Percentiles rank a stretch among this genome's conserved stretches.
Evolutionary conservation across 2,797 vertebrate genomes (phyloP).

Genomic region (Aphelocoma californica): DNA sequence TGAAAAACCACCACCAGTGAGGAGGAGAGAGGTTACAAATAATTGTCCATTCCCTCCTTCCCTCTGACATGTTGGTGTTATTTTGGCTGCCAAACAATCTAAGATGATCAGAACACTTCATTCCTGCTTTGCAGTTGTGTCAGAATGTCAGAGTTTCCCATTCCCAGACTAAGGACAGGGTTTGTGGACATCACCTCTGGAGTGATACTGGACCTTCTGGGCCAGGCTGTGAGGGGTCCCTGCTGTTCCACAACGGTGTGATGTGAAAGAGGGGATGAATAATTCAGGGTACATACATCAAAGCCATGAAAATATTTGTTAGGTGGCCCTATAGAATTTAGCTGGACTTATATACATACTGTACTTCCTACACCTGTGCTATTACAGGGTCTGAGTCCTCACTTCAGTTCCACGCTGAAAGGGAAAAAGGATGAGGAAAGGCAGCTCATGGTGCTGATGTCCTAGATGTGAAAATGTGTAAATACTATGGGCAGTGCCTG

Average conservation of each 20-base stretch:
- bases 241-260: not conserved
- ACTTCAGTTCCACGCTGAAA: accelerated
- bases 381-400: not conserved
- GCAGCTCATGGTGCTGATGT: not conserved
- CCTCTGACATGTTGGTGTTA: not conserved
- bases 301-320: not conserved
- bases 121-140: not conserved
- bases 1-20: not conserved
- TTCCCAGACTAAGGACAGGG: not conserved
- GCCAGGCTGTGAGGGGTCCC: not conserved
- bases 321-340: not conserved
- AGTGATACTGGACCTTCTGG: not conserved
- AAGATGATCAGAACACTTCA: not conserved
- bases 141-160: not conserved
- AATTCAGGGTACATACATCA: not conserved
- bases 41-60: not conserved
- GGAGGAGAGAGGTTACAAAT: not conserved
- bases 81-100: not conserved
- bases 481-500: not conserved
- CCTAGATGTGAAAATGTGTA: not conserved
- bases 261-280: not conserved
- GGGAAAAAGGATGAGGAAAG: not conserved
- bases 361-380: not conserved
- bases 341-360: not conserved
- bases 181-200: not conserved